Conservation (phyloP, 1,140 invertebrate species). For the Aphidius ervi region DNA sequence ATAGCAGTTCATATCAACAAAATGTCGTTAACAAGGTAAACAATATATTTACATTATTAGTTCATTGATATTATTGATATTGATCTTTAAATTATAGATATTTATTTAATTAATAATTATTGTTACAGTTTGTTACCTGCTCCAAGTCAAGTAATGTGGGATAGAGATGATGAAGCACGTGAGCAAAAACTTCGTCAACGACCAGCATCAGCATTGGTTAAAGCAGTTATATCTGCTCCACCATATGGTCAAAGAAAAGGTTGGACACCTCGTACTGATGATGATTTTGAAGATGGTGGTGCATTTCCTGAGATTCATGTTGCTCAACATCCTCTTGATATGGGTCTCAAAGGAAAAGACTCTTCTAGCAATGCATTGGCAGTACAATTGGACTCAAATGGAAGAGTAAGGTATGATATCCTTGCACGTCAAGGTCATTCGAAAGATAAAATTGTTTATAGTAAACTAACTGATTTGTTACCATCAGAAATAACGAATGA, state of each 20-base stretch:
- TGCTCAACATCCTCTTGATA: constrained; percentile 92
- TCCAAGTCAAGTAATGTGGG: constrained; percentile 80
- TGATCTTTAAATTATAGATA: no score
- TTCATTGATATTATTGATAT: neutral
- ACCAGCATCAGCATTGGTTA: constrained; percentile 69
- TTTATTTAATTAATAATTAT: no score
- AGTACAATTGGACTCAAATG: constrained; percentile 87
- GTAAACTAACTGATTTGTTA: constrained; percentile 88
- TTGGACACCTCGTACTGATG: constrained; percentile 84
- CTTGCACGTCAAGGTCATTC: constrained; percentile 91
- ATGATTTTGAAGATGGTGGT: constrained; percentile 93
- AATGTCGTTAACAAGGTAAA: constrained; percentile 27
- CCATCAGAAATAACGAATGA: constrained; percentile 88
- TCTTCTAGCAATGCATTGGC: constrained; percentile 86
- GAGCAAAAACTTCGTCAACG: constrained; percentile 59
- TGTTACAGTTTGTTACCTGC: constrained; percentile 70
- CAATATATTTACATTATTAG: neutral
- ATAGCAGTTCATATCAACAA: constrained; percentile 14
- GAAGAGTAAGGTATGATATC: constrained; percentile 96
- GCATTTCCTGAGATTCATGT: constrained; percentile 98
- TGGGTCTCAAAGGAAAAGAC: constrained; percentile 72
- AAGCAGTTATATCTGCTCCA: constrained; percentile 81
- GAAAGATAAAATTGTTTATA: constrained; percentile 97
- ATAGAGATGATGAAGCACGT: constrained; percentile 78
- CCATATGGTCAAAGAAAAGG: constrained; percentile 94